Conservation (phyloP, 1,140 invertebrate genomes). For the Hyposmocoma kahamanoa region DNA sequence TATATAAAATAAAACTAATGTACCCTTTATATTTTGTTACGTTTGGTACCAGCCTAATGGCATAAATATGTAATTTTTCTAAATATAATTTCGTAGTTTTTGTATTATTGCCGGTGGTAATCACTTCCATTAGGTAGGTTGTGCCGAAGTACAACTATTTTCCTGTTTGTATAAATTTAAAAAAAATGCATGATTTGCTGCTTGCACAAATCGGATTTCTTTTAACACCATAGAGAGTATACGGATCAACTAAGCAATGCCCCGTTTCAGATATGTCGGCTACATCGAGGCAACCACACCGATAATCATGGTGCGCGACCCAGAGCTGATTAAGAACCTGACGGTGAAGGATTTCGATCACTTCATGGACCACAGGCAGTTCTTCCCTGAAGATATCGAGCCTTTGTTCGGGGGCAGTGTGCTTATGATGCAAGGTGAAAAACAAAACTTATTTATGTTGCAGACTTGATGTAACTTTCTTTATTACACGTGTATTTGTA, state of each 20-base stretch:
- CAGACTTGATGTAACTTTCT: too few relatives aligned
- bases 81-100: background rate
- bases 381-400: slow-evolving; percentile 61
- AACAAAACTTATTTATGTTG: too few relatives aligned
- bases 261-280: slow-evolving; percentile 15
- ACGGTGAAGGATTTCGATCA: slow-evolving; percentile 79
- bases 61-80: background rate
- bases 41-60: too few relatives aligned
- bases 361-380: slow-evolving; percentile 74
- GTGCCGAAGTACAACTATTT: background rate
- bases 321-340: slow-evolving; percentile 74
- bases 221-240: too few relatives aligned
- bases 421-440: slow-evolving; percentile 65
- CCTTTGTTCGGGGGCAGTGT: slow-evolving; percentile 69
- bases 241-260: too few relatives aligned
- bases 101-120: background rate
- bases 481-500: too few relatives aligned
- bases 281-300: slow-evolving; percentile 33
- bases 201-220: too few relatives aligned
- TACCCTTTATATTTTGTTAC: too few relatives aligned
- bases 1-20: too few relatives aligned
- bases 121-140: background rate
- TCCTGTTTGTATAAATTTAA: background rate
- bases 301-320: slow-evolving; percentile 70
- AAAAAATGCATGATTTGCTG: background rate